phyloP scores from a whole-genome alignment of 2,888 invertebrate genomes.

The Netelia melanura region DNA sequence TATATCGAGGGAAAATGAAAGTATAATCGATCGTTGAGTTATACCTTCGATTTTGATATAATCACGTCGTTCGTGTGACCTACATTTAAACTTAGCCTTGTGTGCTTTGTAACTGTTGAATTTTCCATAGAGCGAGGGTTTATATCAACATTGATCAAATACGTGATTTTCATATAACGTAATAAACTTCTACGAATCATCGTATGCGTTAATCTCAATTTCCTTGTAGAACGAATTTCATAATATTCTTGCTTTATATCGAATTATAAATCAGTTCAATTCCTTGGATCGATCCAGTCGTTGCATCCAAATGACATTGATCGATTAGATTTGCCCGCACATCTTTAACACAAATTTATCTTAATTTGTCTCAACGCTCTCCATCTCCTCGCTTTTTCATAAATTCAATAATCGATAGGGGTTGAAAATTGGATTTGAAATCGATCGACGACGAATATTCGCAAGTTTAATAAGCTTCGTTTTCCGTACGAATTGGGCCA shows the following conservation, averaged over 20 bases:
- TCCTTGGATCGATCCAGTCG: not conserved
- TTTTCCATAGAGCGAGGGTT: too few relatives aligned
- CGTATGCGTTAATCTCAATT: too few relatives aligned
- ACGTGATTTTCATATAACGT: too few relatives aligned
- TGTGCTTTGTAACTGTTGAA: too few relatives aligned
- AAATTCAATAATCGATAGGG: conserved; percentile 3
- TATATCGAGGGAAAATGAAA: conserved; percentile 9
- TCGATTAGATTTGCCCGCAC: conserved; percentile 30
- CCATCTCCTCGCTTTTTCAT: not conserved
- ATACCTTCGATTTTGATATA: conserved; percentile 40
- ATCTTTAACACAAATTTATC: not conserved
- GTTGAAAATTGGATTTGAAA: not conserved
- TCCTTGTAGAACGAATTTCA: too few relatives aligned
- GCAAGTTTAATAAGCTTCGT: conserved; percentile 41
- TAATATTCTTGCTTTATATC: too few relatives aligned
- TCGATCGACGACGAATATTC: conserved; percentile 11
- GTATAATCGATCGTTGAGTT: conserved; percentile 50
- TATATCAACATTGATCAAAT: too few relatives aligned
- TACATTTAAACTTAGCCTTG: conserved; percentile 13
- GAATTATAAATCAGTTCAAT: too few relatives aligned
- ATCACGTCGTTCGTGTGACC: conserved; percentile 35
- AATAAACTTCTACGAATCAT: too few relatives aligned
- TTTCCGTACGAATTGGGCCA: conserved; percentile 48
- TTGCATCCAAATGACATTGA: not conserved
- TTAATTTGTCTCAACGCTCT: not conserved